Evolutionary conservation across 35 echinoderm and acorn worm genomes (phyloP).

Genomic region (Ophioderma brevispina): DNA sequence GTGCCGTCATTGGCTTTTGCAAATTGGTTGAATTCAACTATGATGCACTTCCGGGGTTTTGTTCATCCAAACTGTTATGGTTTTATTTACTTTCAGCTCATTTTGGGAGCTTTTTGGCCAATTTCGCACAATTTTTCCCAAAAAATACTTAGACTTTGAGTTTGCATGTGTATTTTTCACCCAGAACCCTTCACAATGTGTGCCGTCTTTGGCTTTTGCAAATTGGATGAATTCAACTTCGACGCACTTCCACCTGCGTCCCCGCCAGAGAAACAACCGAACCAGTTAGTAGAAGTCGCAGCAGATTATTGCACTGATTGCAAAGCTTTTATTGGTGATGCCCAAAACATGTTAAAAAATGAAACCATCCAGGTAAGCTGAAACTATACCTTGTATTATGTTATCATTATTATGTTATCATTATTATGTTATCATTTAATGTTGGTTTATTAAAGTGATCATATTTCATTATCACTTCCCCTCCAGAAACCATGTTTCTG

Average conservation of each 20-base stretch:
- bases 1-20: not conserved
- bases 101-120: not conserved
- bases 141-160: too few relatives aligned
- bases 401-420: too few relatives aligned
- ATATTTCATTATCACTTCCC: too few relatives aligned
- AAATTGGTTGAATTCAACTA: not conserved
- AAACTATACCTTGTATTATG: too few relatives aligned
- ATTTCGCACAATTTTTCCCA: too few relatives aligned
- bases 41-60: not conserved
- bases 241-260: not conserved
- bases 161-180: not conserved
- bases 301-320: slow-evolving; percentile 17
- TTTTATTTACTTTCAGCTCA: too few relatives aligned
- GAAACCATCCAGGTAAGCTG: slow-evolving; percentile 15
- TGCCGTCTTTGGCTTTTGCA: not conserved
- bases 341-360: not conserved
- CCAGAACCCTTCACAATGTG: not conserved
- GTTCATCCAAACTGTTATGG: too few relatives aligned
- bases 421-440: too few relatives aligned
- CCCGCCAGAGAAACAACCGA: not conserved
- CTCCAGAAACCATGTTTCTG: too few relatives aligned
- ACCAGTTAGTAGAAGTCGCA: not conserved
- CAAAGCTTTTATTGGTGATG: slow-evolving; percentile 10
- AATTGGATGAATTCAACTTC: not conserved
- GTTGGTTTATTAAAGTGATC: too few relatives aligned